These are phyloP conservation scores for Digitonthophagus gazella DNA, from an alignment of 2,888 invertebrate species.

Conservation along the genomic window DNA sequence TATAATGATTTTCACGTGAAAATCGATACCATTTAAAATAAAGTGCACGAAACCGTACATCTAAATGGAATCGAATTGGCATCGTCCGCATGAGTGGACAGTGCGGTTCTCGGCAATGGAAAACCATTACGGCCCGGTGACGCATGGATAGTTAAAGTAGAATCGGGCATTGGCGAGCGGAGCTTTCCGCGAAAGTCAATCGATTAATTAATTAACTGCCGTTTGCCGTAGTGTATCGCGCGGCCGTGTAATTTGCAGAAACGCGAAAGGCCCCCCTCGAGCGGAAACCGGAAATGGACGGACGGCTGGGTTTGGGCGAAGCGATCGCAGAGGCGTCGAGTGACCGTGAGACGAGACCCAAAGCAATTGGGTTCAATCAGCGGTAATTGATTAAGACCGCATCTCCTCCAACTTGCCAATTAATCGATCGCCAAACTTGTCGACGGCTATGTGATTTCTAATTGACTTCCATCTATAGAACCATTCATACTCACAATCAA, in stretches of 20 bases:
- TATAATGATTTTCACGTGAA: no score
- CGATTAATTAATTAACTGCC: conserved; percentile 14
- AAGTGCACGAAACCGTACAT: no score
- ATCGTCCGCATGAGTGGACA: background rate
- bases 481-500: no score
- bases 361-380: conserved; percentile 51
- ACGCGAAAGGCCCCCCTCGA: background rate
- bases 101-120: background rate
- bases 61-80: background rate
- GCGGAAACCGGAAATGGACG: background rate
- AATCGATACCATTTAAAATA: no score
- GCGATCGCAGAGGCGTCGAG: conserved; percentile 19
- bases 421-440: conserved; percentile 40
- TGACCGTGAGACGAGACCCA: conserved; percentile 37
- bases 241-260: conserved; percentile 10
- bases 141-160: background rate
- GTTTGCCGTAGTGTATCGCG: conserved; percentile 1
- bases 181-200: background rate
- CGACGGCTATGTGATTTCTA: background rate
- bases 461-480: background rate
- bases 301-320: conserved; percentile 2
- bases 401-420: conserved; percentile 42
- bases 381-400: conserved; percentile 51
- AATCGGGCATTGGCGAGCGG: background rate
- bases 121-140: background rate